Conservation (phyloP, 2,888 invertebrate species). For the Synanthedon formicaeformis region DNA sequence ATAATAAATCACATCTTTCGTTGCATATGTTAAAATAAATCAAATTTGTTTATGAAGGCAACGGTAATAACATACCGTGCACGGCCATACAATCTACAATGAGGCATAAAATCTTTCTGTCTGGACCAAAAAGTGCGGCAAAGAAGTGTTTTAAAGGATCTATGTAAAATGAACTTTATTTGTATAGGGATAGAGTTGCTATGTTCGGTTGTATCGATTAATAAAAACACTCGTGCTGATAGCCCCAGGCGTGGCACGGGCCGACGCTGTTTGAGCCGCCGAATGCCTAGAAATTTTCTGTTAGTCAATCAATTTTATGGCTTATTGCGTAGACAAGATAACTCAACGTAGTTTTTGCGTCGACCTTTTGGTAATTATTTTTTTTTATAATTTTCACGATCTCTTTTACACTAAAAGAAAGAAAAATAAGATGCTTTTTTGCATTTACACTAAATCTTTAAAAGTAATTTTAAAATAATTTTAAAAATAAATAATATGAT, state of each 20-base stretch:
- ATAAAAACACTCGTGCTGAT: conserved; percentile 16
- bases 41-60: neutral
- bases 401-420: too few relatives aligned
- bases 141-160: conserved; percentile 15
- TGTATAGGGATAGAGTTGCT: too few relatives aligned
- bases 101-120: conserved; percentile 30
- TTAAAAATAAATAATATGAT: too few relatives aligned
- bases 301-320: conserved; percentile 22
- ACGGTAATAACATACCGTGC: too few relatives aligned
- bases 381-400: too few relatives aligned
- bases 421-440: too few relatives aligned
- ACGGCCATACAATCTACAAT: conserved; percentile 19
- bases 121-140: conserved; percentile 18
- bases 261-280: conserved; percentile 13
- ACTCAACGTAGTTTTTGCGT: too few relatives aligned
- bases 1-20: too few relatives aligned
- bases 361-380: too few relatives aligned
- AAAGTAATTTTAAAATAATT: too few relatives aligned
- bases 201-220: conserved; percentile 4
- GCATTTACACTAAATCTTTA: too few relatives aligned
- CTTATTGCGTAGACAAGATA: conserved; percentile 59
- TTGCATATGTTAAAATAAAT: conserved; percentile 1
- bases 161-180: neutral
- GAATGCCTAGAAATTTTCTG: conserved; percentile 35
- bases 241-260: conserved; percentile 50